A percentile compares a stretch with the other conserved stretches of the same genome.
phyloP scores from a whole-genome alignment of 1,140 invertebrate species.

The Drosophila tani region DNA sequence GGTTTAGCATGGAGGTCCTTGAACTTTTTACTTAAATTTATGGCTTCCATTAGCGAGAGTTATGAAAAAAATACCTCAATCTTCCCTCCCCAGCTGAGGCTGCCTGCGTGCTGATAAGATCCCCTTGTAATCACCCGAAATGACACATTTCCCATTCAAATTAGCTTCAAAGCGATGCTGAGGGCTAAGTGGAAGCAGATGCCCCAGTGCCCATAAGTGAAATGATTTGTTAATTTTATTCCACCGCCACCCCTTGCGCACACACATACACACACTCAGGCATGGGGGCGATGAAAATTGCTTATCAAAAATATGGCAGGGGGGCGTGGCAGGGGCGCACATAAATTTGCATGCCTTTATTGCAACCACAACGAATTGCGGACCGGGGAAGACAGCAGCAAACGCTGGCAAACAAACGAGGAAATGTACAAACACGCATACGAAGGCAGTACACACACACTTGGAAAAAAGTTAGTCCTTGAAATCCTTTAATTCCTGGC shows the following conservation, averaged over 20 bases:
- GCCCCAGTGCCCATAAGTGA: slow-evolving; percentile 45
- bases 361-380: slow-evolving; percentile 65
- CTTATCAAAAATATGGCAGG: slow-evolving; percentile 74
- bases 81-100: slow-evolving; percentile 11
- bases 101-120: slow-evolving; percentile 63
- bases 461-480: neutral
- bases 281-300: slow-evolving; percentile 65
- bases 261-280: slow-evolving; percentile 27
- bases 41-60: neutral
- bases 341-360: slow-evolving; percentile 83
- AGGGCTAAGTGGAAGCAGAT: slow-evolving; percentile 55
- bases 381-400: slow-evolving; percentile 41
- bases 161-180: slow-evolving; percentile 76
- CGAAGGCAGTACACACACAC: slow-evolving; percentile 5
- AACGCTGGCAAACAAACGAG: slow-evolving; percentile 54
- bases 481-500: neutral
- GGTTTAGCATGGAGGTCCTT: too few species aligned
- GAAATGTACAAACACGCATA: slow-evolving; percentile 34
- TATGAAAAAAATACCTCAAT: slow-evolving; percentile 13
- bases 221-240: slow-evolving; percentile 82
- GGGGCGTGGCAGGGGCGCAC: slow-evolving; percentile 21
- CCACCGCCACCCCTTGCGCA: slow-evolving; percentile 21
- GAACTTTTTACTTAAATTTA: neutral
- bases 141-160: slow-evolving; percentile 79
- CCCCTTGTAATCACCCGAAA: slow-evolving; percentile 68